These are phyloP conservation scores for Tetranychus truncatus DNA, from an alignment of 2,888 invertebrate species.

Conservation along the genomic window DNA sequence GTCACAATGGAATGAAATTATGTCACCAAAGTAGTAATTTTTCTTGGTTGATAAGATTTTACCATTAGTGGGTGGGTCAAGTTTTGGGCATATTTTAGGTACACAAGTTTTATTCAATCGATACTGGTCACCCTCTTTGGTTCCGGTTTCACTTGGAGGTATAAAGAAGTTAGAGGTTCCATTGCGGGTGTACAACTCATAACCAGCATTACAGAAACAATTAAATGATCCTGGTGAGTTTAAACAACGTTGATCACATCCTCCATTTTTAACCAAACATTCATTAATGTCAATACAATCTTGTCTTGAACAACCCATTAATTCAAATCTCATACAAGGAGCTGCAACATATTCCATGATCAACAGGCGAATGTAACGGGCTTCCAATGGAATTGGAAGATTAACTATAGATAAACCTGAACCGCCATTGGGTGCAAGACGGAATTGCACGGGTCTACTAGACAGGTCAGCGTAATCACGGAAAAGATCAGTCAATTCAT, in stretches of 20 bases:
- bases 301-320: constrained; percentile 76
- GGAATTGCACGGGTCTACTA: constrained; percentile 54
- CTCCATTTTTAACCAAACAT: constrained; percentile 64
- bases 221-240: constrained; percentile 71
- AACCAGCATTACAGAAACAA: constrained; percentile 77
- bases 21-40: constrained; percentile 70
- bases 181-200: constrained; percentile 61
- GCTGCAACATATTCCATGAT: constrained; percentile 65
- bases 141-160: constrained; percentile 62
- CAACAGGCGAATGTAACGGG: constrained; percentile 65
- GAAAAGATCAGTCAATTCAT: constrained; percentile 68
- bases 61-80: constrained; percentile 64
- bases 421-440: constrained; percentile 53
- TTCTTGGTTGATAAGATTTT: constrained; percentile 57
- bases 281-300: constrained; percentile 74
- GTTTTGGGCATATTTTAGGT: constrained; percentile 64
- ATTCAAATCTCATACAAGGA: constrained; percentile 69
- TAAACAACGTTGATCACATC: constrained; percentile 78
- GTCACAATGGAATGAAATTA: constrained; percentile 74
- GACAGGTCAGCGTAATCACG: constrained; percentile 70
- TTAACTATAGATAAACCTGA: constrained; percentile 67
- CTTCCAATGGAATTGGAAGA: constrained; percentile 73
- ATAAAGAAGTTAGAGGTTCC: constrained; percentile 73
- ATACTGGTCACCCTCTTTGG: constrained; percentile 67
- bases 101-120: constrained; percentile 87